Conservation (phyloP, 1,140 invertebrate genomes). For the Bombus haemorrhoidalis region DNA sequence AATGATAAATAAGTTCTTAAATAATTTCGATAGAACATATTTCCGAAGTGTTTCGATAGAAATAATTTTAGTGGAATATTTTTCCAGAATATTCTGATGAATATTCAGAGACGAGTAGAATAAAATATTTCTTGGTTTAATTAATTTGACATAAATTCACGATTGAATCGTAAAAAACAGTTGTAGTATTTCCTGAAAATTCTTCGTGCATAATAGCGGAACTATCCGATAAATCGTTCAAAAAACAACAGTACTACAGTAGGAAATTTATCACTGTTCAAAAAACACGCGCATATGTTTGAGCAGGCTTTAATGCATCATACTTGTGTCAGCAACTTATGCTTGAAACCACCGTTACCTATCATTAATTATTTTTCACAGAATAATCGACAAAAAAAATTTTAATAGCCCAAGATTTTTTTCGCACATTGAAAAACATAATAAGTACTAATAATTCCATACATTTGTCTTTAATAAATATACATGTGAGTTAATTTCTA, state of each 20-base stretch:
- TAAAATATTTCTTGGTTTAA: not conserved
- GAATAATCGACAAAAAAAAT: not conserved
- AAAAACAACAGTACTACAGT: too few species aligned
- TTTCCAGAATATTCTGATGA: too few species aligned
- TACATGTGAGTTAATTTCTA: not conserved
- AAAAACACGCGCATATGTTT: not conserved
- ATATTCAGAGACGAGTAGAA: too few species aligned
- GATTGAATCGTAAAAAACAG: not conserved
- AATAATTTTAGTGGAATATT: too few species aligned
- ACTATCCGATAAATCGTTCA: not conserved
- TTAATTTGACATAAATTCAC: not conserved
- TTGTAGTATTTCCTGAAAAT: not conserved
- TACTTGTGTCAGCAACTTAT: not conserved
- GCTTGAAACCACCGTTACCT: not conserved
- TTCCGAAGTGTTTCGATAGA: too few species aligned
- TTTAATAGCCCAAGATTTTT: not conserved
- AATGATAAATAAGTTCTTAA: too few species aligned
- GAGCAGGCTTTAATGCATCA: too few species aligned
- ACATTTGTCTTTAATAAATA: not conserved
- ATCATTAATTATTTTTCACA: conserved; percentile 11
- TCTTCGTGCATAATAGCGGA: too few species aligned
- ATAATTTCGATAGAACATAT: too few species aligned
- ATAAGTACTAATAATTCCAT: not conserved
- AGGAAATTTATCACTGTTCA: not conserved
- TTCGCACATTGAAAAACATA: not conserved